Evolutionary conservation across 2,797 vertebrate species (phyloP).

Genomic region (Danio albolineatus): DNA sequence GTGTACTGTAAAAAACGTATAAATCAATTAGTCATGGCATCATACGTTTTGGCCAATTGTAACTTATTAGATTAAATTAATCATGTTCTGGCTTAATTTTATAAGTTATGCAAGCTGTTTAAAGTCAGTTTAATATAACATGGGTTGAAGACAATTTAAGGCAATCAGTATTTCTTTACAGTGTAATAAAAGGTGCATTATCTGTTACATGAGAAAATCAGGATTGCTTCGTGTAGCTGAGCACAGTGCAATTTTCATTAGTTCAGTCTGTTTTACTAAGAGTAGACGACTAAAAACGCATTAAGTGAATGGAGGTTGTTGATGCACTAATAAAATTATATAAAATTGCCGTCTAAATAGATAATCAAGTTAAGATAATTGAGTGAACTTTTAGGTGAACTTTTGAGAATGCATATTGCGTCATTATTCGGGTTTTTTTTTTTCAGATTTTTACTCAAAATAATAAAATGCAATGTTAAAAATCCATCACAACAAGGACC

Average conservation of each 20-base stretch:
- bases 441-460: not conserved
- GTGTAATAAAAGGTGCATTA: not conserved
- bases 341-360: not conserved
- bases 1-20: too few relatives aligned
- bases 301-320: not conserved
- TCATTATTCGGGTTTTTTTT: not conserved
- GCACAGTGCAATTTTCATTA: not conserved
- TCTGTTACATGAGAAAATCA: not conserved
- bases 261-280: not conserved
- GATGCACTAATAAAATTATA: not conserved
- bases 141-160: too few relatives aligned
- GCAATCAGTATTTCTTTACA: too few relatives aligned
- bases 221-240: not conserved
- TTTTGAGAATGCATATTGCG: not conserved
- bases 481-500: not conserved
- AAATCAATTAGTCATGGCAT: too few relatives aligned
- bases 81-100: too few relatives aligned
- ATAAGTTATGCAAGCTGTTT: too few relatives aligned
- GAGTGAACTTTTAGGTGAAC: not conserved
- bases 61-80: too few relatives aligned
- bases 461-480: not conserved
- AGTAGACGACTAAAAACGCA: not conserved
- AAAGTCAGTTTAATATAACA: too few relatives aligned
- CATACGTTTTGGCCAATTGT: too few relatives aligned
- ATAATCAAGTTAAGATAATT: not conserved